These are phyloP conservation scores for Pseudomugil tenellus DNA, from an alignment of 2,797 vertebrate species.

Conservation along the genomic window DNA sequence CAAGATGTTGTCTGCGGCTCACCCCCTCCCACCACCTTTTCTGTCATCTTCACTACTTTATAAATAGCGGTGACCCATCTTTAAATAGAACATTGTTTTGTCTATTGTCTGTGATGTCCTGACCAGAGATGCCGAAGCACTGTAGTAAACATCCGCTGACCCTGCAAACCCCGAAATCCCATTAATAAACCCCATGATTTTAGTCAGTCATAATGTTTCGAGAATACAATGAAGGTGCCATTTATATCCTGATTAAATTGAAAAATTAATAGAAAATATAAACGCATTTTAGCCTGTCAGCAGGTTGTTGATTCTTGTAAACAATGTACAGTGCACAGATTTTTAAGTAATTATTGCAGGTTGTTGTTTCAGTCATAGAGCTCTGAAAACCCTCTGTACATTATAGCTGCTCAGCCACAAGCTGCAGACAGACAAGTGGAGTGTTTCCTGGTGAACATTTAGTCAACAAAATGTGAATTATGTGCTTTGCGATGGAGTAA, in stretches of 20 bases:
- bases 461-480: not conserved
- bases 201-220: constrained; percentile 15
- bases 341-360: too few species aligned
- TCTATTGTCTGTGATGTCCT: constrained; percentile 70
- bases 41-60: constrained; percentile 43
- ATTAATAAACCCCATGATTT: constrained; percentile 30
- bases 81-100: constrained; percentile 76
- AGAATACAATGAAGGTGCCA: not conserved
- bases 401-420: too few species aligned
- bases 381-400: too few species aligned
- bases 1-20: constrained; percentile 7
- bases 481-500: not conserved
- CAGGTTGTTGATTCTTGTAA: too few species aligned
- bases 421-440: not conserved
- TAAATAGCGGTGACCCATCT: constrained; percentile 71
- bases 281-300: too few species aligned
- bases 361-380: too few species aligned
- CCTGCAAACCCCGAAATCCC: constrained; percentile 29
- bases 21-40: constrained; percentile 14
- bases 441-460: not conserved
- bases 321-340: too few species aligned
- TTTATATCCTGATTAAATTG: not conserved
- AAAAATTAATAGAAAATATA: not conserved
- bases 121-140: constrained; percentile 56
- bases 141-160: constrained; percentile 78